A percentile compares a stretch with the other conserved stretches of the same genome.
These are phyloP conservation scores for Agelastica alni DNA, from an alignment of 2,888 invertebrate genomes.

Conservation along the genomic window DNA sequence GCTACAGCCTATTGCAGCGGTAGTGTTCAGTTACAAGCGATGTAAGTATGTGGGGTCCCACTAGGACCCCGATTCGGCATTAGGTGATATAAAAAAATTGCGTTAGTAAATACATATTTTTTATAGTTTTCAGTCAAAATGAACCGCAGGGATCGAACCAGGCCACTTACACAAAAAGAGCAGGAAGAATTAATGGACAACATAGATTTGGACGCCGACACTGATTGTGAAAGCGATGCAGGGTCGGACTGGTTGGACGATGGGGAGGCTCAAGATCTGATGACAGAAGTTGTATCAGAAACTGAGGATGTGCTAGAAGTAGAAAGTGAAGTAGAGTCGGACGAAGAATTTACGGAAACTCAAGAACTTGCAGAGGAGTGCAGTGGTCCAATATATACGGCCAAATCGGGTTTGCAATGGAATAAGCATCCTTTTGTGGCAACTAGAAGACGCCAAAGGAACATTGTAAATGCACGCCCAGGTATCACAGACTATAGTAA, in stretches of 20 bases:
- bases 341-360: conserved; percentile 4
- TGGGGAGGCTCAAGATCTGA: too few species aligned
- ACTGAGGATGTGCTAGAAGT: conserved; percentile 16
- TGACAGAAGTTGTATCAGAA: conserved; percentile 6
- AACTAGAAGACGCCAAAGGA: neutral
- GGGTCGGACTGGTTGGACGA: neutral
- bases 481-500: conserved; percentile 11
- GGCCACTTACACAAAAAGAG: conserved; percentile 13
- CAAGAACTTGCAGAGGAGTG: neutral
- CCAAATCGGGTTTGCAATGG: too few species aligned
- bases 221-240: conserved; percentile 5
- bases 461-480: neutral
- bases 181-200: conserved; percentile 1
- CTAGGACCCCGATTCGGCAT: conserved; percentile 4
- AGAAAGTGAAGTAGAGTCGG: conserved; percentile 6
- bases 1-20: conserved; percentile 1
- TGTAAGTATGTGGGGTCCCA: neutral
- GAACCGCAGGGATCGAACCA: too few species aligned
- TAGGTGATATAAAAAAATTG: neutral
- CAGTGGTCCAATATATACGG: neutral
- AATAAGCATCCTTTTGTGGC: too few species aligned
- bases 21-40: neutral
- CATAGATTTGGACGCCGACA: too few species aligned
- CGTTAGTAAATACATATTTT: neutral
- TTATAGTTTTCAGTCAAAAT: too few species aligned